Conservation (phyloP, 2,888 invertebrate genomes). For the Platypus cylindrus region DNA sequence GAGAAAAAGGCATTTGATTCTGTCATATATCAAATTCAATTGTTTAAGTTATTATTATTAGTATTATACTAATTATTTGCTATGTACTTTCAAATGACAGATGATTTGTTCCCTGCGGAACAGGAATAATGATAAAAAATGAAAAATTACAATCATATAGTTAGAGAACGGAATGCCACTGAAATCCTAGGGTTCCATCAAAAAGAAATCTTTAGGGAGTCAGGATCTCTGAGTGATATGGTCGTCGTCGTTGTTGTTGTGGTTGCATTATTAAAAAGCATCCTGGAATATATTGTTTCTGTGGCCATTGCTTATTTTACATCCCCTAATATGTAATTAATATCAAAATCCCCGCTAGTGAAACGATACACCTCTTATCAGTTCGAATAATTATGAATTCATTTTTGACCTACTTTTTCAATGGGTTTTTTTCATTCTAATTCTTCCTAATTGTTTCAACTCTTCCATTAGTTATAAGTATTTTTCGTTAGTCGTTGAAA, state of each 20-base stretch:
- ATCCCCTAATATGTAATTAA: too few relatives aligned
- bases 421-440: too few relatives aligned
- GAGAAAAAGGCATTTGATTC: neutral
- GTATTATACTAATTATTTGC: neutral
- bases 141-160: too few relatives aligned
- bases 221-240: constrained; percentile 29
- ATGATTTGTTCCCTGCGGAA: too few relatives aligned
- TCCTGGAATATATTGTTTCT: constrained; percentile 25
- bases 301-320: constrained; percentile 25
- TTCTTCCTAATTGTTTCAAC: too few relatives aligned
- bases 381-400: too few relatives aligned
- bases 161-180: constrained; percentile 20
- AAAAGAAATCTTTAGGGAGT: constrained; percentile 16
- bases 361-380: too few relatives aligned
- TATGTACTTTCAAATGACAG: neutral
- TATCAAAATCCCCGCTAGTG: too few relatives aligned
- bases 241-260: constrained; percentile 31
- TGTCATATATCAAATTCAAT: neutral
- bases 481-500: too few relatives aligned
- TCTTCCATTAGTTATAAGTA: too few relatives aligned
- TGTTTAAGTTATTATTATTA: neutral
- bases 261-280: constrained; percentile 32
- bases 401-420: too few relatives aligned
- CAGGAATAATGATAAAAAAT: too few relatives aligned
- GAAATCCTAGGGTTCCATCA: constrained; percentile 22